Conservation (phyloP, 2,797 vertebrate species). For the Fundulus diaphanus region DNA sequence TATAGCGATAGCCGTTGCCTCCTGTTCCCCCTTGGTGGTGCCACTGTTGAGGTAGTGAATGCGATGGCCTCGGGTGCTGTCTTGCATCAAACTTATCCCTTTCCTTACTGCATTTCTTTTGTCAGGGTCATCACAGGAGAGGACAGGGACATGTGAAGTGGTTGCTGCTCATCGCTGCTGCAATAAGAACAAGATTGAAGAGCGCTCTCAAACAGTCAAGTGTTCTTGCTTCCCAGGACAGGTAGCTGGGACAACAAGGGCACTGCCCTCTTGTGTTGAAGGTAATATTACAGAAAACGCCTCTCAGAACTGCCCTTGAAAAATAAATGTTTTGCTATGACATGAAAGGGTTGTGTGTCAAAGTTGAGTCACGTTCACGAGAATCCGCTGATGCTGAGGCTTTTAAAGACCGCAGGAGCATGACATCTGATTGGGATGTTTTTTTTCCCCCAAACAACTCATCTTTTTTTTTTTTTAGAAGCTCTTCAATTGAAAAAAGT, state of each 20-base stretch:
- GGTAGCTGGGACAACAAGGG: slow-evolving; percentile 92
- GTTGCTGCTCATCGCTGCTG: slow-evolving; percentile 94
- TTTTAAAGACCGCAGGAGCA: slow-evolving; percentile 27
- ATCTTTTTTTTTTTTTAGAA: slow-evolving; percentile 21
- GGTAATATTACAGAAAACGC: slow-evolving; percentile 68
- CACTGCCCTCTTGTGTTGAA: slow-evolving; percentile 94
- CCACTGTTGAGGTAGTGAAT: not conserved
- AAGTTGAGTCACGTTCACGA: slow-evolving; percentile 22
- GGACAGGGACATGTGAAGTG: slow-evolving; percentile 94
- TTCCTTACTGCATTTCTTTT: slow-evolving; percentile 32
- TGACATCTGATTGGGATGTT: slow-evolving; percentile 44
- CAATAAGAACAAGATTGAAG: slow-evolving; percentile 96
- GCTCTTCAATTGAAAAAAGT: slow-evolving; percentile 44
- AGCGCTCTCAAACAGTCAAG: slow-evolving; percentile 94
- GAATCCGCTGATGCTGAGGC: slow-evolving; percentile 20
- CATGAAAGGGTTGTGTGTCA: slow-evolving; percentile 38
- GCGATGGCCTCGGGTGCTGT: not conserved
- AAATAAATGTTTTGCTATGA: slow-evolving; percentile 29
- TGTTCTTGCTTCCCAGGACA: slow-evolving; percentile 96
- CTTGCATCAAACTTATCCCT: slow-evolving; percentile 1
- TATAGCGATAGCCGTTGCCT: too few relatives aligned
- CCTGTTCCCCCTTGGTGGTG: not conserved
- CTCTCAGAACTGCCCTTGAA: slow-evolving; percentile 29
- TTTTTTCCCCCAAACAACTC: slow-evolving; percentile 33
- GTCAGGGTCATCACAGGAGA: slow-evolving; percentile 86